Percentiles rank a stretch among this genome's conserved stretches.
These are phyloP conservation scores for Vespertilio murinus DNA, from an alignment of 2,797 vertebrate genomes.

Conservation along the genomic window DNA sequence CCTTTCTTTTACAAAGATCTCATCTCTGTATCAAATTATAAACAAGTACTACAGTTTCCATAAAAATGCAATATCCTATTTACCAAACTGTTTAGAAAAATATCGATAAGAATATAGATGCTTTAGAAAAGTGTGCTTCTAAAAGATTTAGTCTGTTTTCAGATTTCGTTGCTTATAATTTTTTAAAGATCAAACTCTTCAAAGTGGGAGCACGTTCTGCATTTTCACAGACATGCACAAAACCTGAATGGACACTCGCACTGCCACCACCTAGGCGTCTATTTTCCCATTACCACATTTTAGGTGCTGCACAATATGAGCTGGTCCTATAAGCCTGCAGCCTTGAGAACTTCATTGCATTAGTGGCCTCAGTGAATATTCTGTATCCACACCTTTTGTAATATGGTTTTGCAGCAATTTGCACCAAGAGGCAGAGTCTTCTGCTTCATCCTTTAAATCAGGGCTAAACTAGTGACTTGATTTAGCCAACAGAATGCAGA, in stretches of 20 bases:
- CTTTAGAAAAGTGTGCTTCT: conserved; percentile 38
- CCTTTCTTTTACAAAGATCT: conserved; percentile 60
- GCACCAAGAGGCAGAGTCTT: neutral
- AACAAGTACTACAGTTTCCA: conserved; percentile 58
- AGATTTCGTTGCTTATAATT: conserved; percentile 37
- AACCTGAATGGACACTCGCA: neutral
- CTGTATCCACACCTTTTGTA: neutral
- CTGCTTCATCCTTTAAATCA: neutral
- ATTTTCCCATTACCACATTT: neutral
- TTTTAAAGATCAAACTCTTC: conserved; percentile 30
- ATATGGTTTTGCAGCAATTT: neutral
- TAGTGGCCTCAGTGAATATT: neutral
- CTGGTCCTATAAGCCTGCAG: neutral
- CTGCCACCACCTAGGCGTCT: neutral
- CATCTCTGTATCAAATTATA: conserved; percentile 61
- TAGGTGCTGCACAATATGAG: neutral
- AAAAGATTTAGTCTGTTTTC: conserved; percentile 23
- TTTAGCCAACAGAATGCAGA: neutral
- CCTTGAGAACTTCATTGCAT: neutral
- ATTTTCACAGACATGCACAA: neutral
- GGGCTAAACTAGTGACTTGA: neutral
- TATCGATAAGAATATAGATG: conserved; percentile 59
- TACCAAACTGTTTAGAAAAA: conserved; percentile 70
- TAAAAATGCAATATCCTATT: conserved; percentile 69
- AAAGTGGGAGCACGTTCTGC: neutral